Conservation (phyloP, 2,888 invertebrate genomes). For the Gonocerus acuteangulatus region DNA sequence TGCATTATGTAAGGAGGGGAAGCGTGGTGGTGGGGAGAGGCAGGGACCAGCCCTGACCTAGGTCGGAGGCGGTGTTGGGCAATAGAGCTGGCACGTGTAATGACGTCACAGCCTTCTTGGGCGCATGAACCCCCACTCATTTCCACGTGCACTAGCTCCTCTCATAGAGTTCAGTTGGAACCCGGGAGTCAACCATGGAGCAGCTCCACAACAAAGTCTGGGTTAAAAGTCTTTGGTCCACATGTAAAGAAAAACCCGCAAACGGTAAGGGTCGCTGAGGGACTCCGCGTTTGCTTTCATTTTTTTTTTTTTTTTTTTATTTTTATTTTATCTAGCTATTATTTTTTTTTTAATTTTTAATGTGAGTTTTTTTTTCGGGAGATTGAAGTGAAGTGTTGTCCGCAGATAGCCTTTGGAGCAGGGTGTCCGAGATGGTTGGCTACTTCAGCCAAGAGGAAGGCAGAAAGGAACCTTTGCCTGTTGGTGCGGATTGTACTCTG, state of each 20-base stretch:
- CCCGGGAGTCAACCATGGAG: slow-evolving; percentile 31
- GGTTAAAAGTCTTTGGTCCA: slow-evolving; percentile 47
- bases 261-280: slow-evolving; percentile 30
- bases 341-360: slow-evolving; percentile 6
- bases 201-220: slow-evolving; percentile 44
- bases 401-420: slow-evolving; percentile 47
- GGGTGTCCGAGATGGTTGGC: slow-evolving; percentile 49
- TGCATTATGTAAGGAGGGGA: slow-evolving; percentile 12
- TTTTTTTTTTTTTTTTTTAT: slow-evolving; percentile 10
- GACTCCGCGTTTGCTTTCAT: slow-evolving; percentile 3
- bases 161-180: slow-evolving; percentile 24
- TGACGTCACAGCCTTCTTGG: slow-evolving; percentile 30
- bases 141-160: slow-evolving; percentile 34
- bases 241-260: slow-evolving; percentile 31
- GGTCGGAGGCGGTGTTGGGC: slow-evolving; percentile 26
- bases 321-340: slow-evolving; percentile 18
- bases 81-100: slow-evolving; percentile 27
- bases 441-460: slow-evolving; percentile 43
- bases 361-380: neutral
- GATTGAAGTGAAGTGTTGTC: slow-evolving; percentile 40
- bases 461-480: slow-evolving; percentile 43
- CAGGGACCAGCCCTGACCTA: slow-evolving; percentile 37
- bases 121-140: slow-evolving; percentile 35
- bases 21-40: slow-evolving; percentile 31
- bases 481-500: slow-evolving; percentile 43